Evolutionary conservation across 2,113 vertebrate species (phyloP).

Genomic region (Donacobius atricapilla): DNA sequence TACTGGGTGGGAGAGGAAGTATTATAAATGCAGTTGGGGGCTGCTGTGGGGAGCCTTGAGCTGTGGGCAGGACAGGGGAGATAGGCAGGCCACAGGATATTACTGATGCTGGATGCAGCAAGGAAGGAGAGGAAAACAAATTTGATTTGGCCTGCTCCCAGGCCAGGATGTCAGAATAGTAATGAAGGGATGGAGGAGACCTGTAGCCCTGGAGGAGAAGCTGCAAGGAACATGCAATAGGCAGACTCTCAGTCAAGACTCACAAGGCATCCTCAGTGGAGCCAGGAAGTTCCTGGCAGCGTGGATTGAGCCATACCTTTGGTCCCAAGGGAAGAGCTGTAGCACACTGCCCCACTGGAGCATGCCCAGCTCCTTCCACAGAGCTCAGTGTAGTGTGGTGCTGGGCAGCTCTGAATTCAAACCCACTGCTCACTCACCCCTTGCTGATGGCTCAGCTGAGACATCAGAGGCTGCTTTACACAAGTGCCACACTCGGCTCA

Average conservation of each 20-base stretch:
- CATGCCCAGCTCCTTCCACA: not conserved
- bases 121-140: not conserved
- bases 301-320: not conserved
- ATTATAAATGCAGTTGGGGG: not conserved
- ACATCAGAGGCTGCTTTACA: accelerated
- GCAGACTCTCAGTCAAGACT: not conserved
- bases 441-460: not conserved
- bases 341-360: not conserved
- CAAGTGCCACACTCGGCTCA: not conserved
- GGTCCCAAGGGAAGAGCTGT: not conserved
- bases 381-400: accelerated
- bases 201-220: not conserved
- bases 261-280: not conserved
- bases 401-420: not conserved
- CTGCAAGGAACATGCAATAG: not conserved
- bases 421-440: accelerated
- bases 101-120: not conserved
- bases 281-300: accelerated
- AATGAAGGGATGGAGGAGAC: not conserved
- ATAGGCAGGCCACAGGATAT: not conserved
- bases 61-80: accelerated
- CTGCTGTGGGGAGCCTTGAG: not conserved
- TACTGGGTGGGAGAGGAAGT: not conserved
- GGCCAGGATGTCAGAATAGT: not conserved
- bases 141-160: not conserved